A percentile compares a stretch with the other conserved stretches of the same genome.
Conservation (phyloP, 1,140 invertebrate genomes). For the Rhopalosiphum maidis region DNA sequence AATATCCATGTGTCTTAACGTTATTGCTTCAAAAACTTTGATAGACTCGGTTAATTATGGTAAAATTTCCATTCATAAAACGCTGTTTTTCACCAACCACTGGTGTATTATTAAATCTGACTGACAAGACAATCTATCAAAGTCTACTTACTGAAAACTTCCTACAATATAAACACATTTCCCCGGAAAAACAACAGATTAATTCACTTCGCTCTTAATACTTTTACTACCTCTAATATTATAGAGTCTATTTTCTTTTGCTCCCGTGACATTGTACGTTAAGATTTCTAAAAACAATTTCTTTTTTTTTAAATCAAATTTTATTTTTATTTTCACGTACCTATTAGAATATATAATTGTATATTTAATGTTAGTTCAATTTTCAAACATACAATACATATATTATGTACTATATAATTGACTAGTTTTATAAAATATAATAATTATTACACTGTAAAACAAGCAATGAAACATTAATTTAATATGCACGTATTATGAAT, state of each 20-base stretch:
- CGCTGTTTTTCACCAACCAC: slow-evolving; percentile 31
- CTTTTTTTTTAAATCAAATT: not conserved
- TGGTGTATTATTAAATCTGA: slow-evolving; percentile 51
- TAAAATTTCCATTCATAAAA: slow-evolving; percentile 44
- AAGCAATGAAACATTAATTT: not conserved
- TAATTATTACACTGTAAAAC: not conserved
- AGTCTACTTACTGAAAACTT: slow-evolving; percentile 55
- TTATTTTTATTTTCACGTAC: not conserved
- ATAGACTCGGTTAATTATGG: slow-evolving; percentile 34
- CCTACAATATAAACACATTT: slow-evolving; percentile 45
- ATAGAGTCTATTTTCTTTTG: not conserved
- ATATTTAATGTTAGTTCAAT: not conserved
- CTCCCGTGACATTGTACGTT: not conserved
- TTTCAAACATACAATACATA: not conserved
- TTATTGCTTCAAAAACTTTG: slow-evolving; percentile 3
- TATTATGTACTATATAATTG: not conserved
- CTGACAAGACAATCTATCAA: slow-evolving; percentile 55
- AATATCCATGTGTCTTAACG: not conserved
- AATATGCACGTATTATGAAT: not conserved
- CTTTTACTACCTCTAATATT: slow-evolving; percentile 26
- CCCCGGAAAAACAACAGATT: slow-evolving; percentile 52
- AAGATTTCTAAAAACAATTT: not conserved
- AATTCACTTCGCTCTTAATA: slow-evolving; percentile 43
- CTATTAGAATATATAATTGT: not conserved
- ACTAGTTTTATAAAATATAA: not conserved